Percentiles rank a stretch among this genome's conserved stretches.
These are phyloP conservation scores for Anseranas semipalmata DNA, from an alignment of 2,113 vertebrate species.

Conservation along the genomic window DNA sequence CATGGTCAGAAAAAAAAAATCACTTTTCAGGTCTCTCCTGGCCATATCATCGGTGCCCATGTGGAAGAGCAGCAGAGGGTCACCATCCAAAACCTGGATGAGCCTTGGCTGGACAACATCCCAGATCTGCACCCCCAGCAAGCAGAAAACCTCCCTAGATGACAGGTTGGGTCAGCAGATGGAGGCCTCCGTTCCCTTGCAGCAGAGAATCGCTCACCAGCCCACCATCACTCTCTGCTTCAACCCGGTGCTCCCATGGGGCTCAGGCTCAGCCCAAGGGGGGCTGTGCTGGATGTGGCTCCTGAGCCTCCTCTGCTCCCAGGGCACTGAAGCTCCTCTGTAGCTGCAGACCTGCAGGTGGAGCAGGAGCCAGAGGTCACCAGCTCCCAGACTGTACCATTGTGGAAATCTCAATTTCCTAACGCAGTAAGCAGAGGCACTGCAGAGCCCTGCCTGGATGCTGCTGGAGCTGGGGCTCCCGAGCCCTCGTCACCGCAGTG, in stretches of 20 bases:
- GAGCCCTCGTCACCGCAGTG: neutral
- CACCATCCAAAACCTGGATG: neutral
- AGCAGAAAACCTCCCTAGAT: no score
- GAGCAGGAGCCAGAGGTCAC: neutral
- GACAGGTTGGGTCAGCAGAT: no score
- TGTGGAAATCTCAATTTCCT: neutral
- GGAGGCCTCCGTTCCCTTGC: no score
- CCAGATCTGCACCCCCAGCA: no score
- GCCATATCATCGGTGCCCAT: neutral
- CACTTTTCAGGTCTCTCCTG: neutral
- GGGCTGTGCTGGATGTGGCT: no score
- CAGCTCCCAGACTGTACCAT: neutral
- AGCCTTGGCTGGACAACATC: neutral
- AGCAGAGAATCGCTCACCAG: no score
- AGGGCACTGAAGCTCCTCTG: neutral
- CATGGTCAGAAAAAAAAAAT: no score
- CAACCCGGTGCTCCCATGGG: no score
- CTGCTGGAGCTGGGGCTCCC: neutral
- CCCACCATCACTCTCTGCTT: no score
- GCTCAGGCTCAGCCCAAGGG: no score
- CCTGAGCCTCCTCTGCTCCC: no score
- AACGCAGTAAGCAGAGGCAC: accelerated
- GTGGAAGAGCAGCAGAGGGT: neutral
- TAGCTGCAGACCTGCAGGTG: neutral
- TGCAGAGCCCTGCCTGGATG: neutral